Evolutionary conservation across 92 coral and sea anemone species (phyloP), one percentile per base, ranked within the genome.

Genomic region (Zoanthus sansibaricus): DNA sequence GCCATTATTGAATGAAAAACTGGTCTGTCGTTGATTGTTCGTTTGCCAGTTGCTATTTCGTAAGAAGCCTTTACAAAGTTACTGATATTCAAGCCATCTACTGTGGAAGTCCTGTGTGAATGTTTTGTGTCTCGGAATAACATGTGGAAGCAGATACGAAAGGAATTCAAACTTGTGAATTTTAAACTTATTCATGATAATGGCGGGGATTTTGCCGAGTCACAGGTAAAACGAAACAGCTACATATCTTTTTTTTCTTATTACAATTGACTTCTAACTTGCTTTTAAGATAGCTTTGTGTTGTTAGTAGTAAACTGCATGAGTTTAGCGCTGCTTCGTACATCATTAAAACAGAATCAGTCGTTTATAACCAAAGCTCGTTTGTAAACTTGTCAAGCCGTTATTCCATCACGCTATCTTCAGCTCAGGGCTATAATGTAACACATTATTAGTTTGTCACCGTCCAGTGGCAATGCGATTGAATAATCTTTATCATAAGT

Each of bases 141-240:
- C 44, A 79, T 79, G 84, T 79, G 84, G 84, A 71, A 69, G 18
- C 88, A 87, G 31, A 54, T 87, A 17, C 86, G 72, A 30, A 87
- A 90, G 12, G 94, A 94, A 75, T 92, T 94, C 72, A 90, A 80
- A 45, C 86, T 94, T 37, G 73, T 86, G 80, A 91, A 92, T 64
- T 94, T 92, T 68, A 90, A 94, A 25, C 88, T 94, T 33, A 47
- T 86, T 18, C 88, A 94, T 31, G 51, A 88, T 67, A 92, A 94
- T 77, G 87, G 95, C 15, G 95, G 91, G 17, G 98, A 94, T 69
- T 94, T 94, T 59, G 92, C 94, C 32, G 98, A 94, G 72, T 92
- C 98, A 3, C 98, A 88, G 91, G 95, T 86, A 21, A 47, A n/a
- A 75, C 55, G 6, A 49, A 49, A 49, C 55, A 49, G 12, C 55